phyloP scores from a whole-genome alignment of 2,113 vertebrate genomes.

The Phaethornis superciliosus region DNA sequence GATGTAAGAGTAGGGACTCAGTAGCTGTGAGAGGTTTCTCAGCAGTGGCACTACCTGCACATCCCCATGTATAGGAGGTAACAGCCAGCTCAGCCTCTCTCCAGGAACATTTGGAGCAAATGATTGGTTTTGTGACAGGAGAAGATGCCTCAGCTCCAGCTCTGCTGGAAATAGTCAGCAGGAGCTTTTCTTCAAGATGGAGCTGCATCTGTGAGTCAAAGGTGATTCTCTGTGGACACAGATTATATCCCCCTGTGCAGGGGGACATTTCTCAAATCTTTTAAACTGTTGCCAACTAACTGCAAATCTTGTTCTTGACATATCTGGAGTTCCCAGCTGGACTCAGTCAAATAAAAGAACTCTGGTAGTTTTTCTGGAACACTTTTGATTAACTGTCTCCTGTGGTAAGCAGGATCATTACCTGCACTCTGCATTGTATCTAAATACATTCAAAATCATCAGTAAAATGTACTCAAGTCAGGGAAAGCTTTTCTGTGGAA shows the following conservation, averaged over 20 bases:
- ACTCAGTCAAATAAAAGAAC: not conserved
- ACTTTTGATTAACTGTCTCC: not conserved
- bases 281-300: constrained; percentile 3
- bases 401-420: not conserved
- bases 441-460: not conserved
- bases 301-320: not conserved
- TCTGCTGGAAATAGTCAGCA: not conserved
- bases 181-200: not conserved
- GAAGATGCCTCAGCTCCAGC: not conserved
- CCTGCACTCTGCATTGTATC: not conserved
- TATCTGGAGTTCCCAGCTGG: not conserved
- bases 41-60: not conserved
- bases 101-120: not conserved
- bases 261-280: not conserved
- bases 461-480: not conserved
- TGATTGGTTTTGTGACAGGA: not conserved
- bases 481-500: not conserved
- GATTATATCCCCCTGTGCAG: not conserved
- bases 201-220: not conserved
- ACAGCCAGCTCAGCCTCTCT: not conserved
- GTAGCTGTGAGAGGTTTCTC: not conserved
- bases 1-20: constrained; percentile 13
- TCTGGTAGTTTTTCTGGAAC: not conserved
- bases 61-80: fast-evolving
- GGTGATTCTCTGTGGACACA: not conserved